Conservation (phyloP, 2,113 vertebrate species). For the Phoxinus phoxinus region DNA sequence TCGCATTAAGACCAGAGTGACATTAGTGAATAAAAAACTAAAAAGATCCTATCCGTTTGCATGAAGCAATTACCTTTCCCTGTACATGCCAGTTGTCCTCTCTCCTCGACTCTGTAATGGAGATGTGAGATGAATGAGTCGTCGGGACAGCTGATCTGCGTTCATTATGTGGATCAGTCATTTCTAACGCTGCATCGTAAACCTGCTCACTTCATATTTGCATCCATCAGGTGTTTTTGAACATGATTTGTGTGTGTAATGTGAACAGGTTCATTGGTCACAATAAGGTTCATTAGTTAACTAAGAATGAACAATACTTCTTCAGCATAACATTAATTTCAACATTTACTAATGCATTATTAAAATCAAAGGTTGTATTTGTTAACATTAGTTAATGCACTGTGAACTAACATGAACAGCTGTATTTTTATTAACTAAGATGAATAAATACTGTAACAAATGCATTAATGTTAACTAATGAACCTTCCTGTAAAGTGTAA, state of each 20-base stretch:
- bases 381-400: too few species aligned
- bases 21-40: slow-evolving; percentile 21
- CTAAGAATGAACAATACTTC: too few species aligned
- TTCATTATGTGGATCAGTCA: slow-evolving; percentile 78
- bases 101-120: slow-evolving; percentile 67
- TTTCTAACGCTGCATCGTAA: slow-evolving; percentile 66
- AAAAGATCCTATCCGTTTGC: slow-evolving; percentile 40
- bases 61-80: slow-evolving; percentile 9
- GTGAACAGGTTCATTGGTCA: not conserved
- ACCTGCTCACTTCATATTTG: slow-evolving; percentile 54
- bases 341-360: too few species aligned
- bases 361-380: too few species aligned
- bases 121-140: slow-evolving; percentile 65
- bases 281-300: too few species aligned
- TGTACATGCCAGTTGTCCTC: slow-evolving; percentile 41
- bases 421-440: too few species aligned
- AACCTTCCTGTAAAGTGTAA: too few species aligned
- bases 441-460: too few species aligned
- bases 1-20: not conserved
- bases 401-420: too few species aligned
- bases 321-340: too few species aligned
- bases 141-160: slow-evolving; percentile 69
- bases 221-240: not conserved
- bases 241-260: not conserved
- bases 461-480: too few species aligned